Evolutionary conservation across 2,113 vertebrate genomes (phyloP).

Genomic region (Pseudois nayaur): DNA sequence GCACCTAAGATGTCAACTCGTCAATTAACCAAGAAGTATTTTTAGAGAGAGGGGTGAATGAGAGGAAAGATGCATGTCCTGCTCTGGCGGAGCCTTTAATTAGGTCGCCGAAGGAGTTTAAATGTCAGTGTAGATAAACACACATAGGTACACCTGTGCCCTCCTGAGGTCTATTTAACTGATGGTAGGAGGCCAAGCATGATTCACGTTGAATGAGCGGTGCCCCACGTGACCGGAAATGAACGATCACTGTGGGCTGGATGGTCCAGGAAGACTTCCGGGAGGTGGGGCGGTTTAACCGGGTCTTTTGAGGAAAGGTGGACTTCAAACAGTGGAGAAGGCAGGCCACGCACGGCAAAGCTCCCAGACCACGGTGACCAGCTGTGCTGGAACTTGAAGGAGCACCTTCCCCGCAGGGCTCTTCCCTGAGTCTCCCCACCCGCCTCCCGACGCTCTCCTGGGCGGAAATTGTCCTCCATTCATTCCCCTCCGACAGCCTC

Average conservation of each 20-base stretch:
- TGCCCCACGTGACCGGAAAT: fast-evolving
- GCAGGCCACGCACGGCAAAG: background rate
- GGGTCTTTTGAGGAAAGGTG: background rate
- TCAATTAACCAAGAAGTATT: slow-evolving; percentile 16
- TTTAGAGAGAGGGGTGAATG: background rate
- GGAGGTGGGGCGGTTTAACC: background rate
- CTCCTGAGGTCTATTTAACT: background rate
- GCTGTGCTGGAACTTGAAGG: background rate
- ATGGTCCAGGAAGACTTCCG: background rate
- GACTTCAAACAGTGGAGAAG: background rate
- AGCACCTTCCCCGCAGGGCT: fast-evolving
- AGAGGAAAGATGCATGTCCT: background rate
- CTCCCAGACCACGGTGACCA: background rate
- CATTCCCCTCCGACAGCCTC: background rate
- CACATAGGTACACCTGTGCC: background rate
- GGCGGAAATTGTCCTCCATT: background rate
- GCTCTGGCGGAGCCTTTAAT: background rate
- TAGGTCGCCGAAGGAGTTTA: background rate
- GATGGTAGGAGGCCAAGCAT: background rate
- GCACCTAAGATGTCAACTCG: background rate
- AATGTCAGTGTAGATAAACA: background rate
- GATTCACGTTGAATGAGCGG: background rate
- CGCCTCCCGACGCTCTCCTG: background rate
- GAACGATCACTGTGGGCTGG: background rate
- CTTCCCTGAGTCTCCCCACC: background rate